These are phyloP conservation scores for Ectemnius continuus DNA, from an alignment of 2,888 invertebrate species.

Conservation along the genomic window DNA sequence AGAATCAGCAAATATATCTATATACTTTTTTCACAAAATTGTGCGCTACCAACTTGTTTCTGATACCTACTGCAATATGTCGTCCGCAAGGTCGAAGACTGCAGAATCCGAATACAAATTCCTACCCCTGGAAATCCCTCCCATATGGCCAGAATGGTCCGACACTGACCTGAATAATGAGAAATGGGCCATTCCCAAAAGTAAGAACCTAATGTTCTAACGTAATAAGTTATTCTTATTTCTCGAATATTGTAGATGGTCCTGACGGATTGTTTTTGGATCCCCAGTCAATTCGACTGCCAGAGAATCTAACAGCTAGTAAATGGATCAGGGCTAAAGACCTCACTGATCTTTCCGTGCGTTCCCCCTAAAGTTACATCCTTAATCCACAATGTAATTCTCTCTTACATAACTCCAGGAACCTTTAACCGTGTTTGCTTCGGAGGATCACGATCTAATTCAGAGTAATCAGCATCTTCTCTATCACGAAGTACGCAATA, in stretches of 20 bases:
- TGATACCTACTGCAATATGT: constrained; percentile 27
- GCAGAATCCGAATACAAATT: constrained; percentile 10
- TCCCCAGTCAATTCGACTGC: constrained; percentile 51
- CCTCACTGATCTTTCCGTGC: constrained; percentile 50
- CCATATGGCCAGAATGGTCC: constrained; percentile 64
- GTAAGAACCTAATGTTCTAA: constrained; percentile 37
- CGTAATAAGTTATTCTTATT: background rate
- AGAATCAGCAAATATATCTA: constrained; percentile 57
- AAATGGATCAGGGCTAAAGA: constrained; percentile 62
- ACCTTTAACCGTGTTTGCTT: constrained; percentile 45
- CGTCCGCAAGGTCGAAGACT: constrained; percentile 37
- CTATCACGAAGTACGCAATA: constrained; percentile 68
- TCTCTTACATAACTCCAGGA: constrained; percentile 39
- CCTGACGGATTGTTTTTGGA: constrained; percentile 56
- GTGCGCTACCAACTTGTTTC: background rate
- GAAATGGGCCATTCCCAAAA: constrained; percentile 62
- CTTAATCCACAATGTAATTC: background rate
- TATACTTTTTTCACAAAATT: constrained; percentile 59
- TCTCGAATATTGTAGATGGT: constrained; percentile 39
- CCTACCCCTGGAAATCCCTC: background rate
- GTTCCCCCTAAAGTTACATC: constrained; percentile 1
- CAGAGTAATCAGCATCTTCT: constrained; percentile 75
- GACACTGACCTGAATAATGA: constrained; percentile 62
- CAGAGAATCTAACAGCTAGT: constrained; percentile 53
- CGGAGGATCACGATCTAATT: constrained; percentile 72